A percentile compares a stretch with the other conserved stretches of the same genome.
These are phyloP conservation scores for Propithecus perrieri DNA, from an alignment of 2,797 vertebrate genomes.

Conservation along the genomic window DNA sequence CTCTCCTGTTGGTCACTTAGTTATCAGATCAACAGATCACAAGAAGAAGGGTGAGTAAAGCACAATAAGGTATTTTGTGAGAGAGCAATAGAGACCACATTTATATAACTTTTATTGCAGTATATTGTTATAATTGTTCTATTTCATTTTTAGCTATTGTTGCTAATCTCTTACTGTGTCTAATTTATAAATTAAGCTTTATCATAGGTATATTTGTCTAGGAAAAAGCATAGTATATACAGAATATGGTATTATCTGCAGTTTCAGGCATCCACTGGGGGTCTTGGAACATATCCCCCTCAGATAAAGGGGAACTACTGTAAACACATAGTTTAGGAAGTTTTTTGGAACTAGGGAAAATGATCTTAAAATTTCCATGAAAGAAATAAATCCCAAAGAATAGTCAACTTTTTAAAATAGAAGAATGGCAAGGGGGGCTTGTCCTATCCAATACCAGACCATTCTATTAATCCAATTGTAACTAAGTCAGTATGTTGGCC, in stretches of 20 bases:
- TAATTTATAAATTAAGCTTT: neutral
- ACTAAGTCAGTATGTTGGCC: neutral
- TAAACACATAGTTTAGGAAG: neutral
- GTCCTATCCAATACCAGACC: neutral
- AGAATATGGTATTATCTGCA: neutral
- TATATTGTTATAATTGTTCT: neutral
- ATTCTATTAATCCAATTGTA: neutral
- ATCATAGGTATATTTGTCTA: neutral
- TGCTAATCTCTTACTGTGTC: neutral
- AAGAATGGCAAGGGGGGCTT: neutral
- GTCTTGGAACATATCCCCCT: neutral
- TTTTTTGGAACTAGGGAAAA: neutral
- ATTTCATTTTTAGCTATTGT: neutral
- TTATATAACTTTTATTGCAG: neutral
- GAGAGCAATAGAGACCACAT: neutral
- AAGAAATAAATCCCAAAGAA: slow-evolving; percentile 11
- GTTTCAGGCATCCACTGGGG: neutral
- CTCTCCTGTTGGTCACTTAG: neutral
- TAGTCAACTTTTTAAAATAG: neutral
- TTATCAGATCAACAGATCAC: neutral
- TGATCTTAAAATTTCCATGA: neutral
- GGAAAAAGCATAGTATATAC: neutral
- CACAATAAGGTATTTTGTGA: neutral
- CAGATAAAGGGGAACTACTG: neutral
- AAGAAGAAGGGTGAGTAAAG: neutral